These are phyloP conservation scores for Thalpophila matura DNA, from an alignment of 2,888 invertebrate species.

Conservation along the genomic window DNA sequence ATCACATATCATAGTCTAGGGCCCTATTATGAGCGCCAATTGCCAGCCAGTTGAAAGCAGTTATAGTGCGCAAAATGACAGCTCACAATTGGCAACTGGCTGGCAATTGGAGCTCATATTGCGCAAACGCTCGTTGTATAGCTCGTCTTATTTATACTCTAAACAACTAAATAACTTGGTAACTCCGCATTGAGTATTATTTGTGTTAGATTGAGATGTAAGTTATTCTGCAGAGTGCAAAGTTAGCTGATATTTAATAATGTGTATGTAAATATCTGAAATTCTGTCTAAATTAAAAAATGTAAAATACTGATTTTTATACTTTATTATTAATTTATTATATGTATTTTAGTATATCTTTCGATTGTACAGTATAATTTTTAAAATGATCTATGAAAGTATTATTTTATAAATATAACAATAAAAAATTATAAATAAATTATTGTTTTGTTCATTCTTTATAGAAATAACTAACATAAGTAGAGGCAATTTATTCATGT, in stretches of 20 bases:
- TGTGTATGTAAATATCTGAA: conserved; percentile 25
- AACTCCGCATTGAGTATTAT: conserved; percentile 53
- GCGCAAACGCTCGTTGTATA: background rate
- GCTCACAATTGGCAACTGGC: no score
- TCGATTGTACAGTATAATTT: conserved; percentile 29
- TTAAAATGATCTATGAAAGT: conserved; percentile 7
- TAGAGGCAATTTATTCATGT: no score
- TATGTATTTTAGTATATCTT: conserved; percentile 33
- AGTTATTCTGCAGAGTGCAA: conserved; percentile 46
- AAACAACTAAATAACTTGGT: conserved; percentile 7
- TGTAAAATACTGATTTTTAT: conserved; percentile 22
- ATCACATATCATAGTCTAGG: no score
- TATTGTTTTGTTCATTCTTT: conserved; percentile 10
- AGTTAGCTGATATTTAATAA: background rate
- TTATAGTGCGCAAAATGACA: no score
- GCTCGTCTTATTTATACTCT: conserved; percentile 15
- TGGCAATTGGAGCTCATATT: conserved; percentile 1
- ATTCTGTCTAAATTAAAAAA: background rate
- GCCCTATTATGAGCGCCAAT: no score
- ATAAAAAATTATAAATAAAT: background rate
- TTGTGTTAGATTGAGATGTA: conserved; percentile 35
- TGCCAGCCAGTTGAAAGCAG: no score
- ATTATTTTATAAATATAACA: conserved; percentile 14
- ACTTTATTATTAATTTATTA: conserved; percentile 20
- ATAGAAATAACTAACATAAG: background rate